These are phyloP conservation scores for Hexactinellida sp. DNA, from an alignment of 37 sponge, comb jelly and placozoan genomes.

Conservation along the genomic window DNA sequence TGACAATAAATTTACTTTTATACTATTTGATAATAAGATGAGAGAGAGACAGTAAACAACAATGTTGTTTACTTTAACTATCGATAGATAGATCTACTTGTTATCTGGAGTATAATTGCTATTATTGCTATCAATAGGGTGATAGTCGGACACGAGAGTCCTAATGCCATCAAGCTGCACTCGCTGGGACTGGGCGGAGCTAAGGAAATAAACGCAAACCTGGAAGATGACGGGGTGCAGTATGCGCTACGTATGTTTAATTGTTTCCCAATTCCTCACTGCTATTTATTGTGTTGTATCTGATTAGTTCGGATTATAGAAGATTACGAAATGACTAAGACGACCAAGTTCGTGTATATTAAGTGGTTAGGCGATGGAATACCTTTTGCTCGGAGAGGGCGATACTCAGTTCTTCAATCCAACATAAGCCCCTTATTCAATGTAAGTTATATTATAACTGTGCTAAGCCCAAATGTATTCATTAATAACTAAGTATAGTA, in stretches of 20 bases:
- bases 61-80: too few species aligned
- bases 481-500: too few species aligned
- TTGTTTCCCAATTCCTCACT: background rate
- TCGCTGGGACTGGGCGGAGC: conserved; percentile 42
- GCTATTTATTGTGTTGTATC: background rate
- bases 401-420: conserved; percentile 46
- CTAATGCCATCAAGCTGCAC: conserved; percentile 29
- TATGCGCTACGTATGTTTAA: conserved; percentile 59
- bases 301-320: conserved; percentile 58
- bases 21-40: too few species aligned
- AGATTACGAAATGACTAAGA: conserved; percentile 64
- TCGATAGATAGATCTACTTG: too few species aligned
- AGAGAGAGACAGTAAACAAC: too few species aligned
- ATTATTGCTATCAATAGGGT: conserved; percentile 39
- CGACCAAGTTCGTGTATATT: conserved; percentile 78
- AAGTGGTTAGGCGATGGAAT: conserved; percentile 39
- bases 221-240: conserved; percentile 39
- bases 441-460: background rate
- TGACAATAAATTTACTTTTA: too few species aligned
- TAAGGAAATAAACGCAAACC: conserved; percentile 31
- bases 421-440: background rate
- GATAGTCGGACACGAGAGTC: conserved; percentile 54
- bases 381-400: conserved; percentile 44
- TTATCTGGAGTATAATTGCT: too few species aligned
- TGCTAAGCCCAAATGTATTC: too few species aligned